Evolutionary conservation across 2,113 vertebrate species (phyloP), one percentile per base, ranked within the genome.

Genomic region (Caretta caretta): DNA sequence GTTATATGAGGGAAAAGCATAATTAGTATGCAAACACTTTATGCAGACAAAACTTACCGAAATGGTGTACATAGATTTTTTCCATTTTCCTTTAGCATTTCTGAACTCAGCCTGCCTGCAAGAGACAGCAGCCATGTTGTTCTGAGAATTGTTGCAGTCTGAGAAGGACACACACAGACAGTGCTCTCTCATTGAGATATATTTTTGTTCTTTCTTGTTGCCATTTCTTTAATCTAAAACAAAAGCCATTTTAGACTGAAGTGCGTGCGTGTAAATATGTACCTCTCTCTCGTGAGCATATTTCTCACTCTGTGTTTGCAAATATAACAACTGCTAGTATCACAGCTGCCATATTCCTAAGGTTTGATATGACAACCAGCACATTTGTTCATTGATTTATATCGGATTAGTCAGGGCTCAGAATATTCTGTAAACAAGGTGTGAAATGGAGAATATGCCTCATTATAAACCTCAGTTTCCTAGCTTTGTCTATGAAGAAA

Each of bases 351-450:
- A 42, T 42, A 62, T 90, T 96, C 96, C 87, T 87, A 12, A 56
- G 82, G 76, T 49, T 10, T 92, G 46, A 16, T 75, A 29, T 83
- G 92, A 88, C 9, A 3, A 81, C 90, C 24, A 57, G 81, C n/a
- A 49, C 81, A 65, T 86, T 95, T 96, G 85, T 13, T 54, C 38
- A 42, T 80, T 82, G 46, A 94, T 95, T 84, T 94, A 88, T 80
- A 42, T 24, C 6, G 81, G 42, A 87, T 88, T 94, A 96, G 95
- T 94, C 95, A 94, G 17, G 38, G 56, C 90, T 91, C 95, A 90
- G 29, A 84, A 49, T 93, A 95, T 87, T 94, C 57, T 27, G 84
- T 93, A 96, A 95, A 94, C 85, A 96, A 86, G 88, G 46, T 94
- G 57, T 90, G 88, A 93, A 97, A 96, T 84, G 48, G n/a, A 91